Evolutionary conservation across 2,888 invertebrate genomes (phyloP), one percentile per base, ranked within the genome.

Genomic region (Eupelmus urozonus): DNA sequence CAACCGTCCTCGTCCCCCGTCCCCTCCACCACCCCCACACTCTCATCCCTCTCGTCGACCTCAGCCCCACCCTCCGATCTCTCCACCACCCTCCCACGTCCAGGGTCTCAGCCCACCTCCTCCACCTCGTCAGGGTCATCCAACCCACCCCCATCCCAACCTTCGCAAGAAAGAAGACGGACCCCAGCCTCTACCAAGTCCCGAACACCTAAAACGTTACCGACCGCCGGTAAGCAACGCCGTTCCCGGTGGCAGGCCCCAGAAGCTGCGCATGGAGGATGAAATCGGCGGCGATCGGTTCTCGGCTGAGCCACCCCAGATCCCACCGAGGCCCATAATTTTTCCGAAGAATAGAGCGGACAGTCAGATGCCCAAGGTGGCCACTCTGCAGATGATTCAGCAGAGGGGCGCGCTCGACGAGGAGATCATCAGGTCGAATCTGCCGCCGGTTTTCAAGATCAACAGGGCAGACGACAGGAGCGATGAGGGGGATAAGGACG

Each of bases 361-460:
- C 1, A 88, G 92, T 11, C 84, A 85, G 4, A 91, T 92, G 29
- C 91, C 92, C 0, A 90, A 91, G 78, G 92, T 94, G 0, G 92
- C 94, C 13, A 94, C 94, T 0, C 86, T 94, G 42, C 94, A 94
- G 88, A 94, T 94, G 94, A 91, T 94, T 60, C 94, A 94, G 84
- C 90, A 90, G 66, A 86, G 85, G 0, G 86, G 85, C 16, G 74
- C 84, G 0, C 81, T 83, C 23, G 85, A 85, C 18, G 84, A 83
- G 3, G 84, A 83, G 0, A 71, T 81, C 3, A 81, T 67, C 45
- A 81, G 67, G 77, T 80, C 77, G 23, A 84, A 79, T 76, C 78
- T 83, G 0, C 84, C 85, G 91, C 92, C 83, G 89, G 90, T 78
- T 86, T 90, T 78, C 85, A 89, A 89, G 62, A 86, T 88, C 49